These are phyloP conservation scores for Myodes glareolus DNA, from an alignment of 2,113 vertebrate species.

Conservation along the genomic window DNA sequence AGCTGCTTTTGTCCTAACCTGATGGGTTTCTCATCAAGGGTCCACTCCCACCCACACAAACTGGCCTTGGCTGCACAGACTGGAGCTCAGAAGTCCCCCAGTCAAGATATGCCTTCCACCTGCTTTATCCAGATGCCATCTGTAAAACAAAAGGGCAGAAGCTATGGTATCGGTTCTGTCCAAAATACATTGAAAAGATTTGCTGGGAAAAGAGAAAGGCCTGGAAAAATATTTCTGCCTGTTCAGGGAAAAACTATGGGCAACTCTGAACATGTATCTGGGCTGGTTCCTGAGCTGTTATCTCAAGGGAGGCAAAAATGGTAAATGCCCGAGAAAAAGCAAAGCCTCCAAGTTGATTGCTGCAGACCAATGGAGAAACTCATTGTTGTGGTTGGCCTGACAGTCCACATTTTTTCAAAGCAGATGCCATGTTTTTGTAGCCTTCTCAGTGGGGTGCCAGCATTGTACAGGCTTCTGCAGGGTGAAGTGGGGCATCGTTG, in stretches of 20 bases:
- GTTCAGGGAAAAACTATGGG: neutral
- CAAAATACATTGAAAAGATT: neutral
- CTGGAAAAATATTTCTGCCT: neutral
- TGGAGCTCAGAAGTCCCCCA: neutral
- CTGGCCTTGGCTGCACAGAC: neutral
- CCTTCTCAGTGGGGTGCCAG: constrained; percentile 85
- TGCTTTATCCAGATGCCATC: neutral
- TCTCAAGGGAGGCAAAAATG: constrained; percentile 12
- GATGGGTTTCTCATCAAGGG: neutral
- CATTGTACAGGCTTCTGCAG: constrained; percentile 84
- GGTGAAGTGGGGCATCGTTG: constrained; percentile 82
- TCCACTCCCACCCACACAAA: neutral
- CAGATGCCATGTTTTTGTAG: constrained; percentile 85
- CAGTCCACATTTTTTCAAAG: constrained; percentile 82
- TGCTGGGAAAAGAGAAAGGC: neutral
- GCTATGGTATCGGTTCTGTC: neutral
- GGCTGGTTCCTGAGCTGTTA: neutral
- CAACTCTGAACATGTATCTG: neutral
- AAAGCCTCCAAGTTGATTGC: constrained; percentile 66
- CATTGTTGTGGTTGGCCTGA: constrained; percentile 86
- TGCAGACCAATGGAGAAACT: constrained; percentile 87
- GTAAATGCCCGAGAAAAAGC: neutral
- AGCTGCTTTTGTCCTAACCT: constrained; percentile 48
- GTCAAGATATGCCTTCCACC: neutral
- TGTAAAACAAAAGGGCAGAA: neutral